Evolutionary conservation across 2,113 vertebrate species (phyloP).

Genomic region (Sapayoa aenigma): DNA sequence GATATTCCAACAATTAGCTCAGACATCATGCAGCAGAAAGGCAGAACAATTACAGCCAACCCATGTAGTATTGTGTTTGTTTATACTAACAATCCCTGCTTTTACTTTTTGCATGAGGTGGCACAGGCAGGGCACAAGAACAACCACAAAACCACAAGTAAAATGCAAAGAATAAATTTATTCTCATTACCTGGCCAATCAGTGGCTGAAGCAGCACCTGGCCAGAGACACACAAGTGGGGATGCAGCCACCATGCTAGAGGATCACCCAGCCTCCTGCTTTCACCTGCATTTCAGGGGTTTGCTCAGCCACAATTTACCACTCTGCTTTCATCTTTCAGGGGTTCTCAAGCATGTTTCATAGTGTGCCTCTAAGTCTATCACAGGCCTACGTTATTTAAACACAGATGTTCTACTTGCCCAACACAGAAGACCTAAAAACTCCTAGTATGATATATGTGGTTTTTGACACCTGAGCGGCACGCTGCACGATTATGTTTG

Average conservation of each 20-base stretch:
- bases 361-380: background rate
- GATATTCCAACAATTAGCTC: background rate
- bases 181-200: background rate
- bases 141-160: background rate
- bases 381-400: background rate
- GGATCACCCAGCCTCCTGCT: background rate
- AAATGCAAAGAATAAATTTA: background rate
- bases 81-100: background rate
- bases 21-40: background rate
- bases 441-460: background rate
- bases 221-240: background rate
- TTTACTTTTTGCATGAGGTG: background rate
- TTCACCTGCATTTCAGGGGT: background rate
- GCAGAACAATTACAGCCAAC: background rate
- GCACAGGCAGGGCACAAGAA: background rate
- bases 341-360: background rate
- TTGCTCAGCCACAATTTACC: background rate
- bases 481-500: background rate
- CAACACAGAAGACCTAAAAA: background rate
- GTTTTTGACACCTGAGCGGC: background rate
- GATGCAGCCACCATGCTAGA: too few species aligned
- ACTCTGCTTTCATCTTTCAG: background rate
- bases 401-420: background rate
- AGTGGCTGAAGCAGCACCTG: background rate
- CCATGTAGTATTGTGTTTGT: background rate